These are phyloP conservation scores for Torymus aiolomorphi DNA, from an alignment of 2,888 invertebrate species.

Conservation along the genomic window DNA sequence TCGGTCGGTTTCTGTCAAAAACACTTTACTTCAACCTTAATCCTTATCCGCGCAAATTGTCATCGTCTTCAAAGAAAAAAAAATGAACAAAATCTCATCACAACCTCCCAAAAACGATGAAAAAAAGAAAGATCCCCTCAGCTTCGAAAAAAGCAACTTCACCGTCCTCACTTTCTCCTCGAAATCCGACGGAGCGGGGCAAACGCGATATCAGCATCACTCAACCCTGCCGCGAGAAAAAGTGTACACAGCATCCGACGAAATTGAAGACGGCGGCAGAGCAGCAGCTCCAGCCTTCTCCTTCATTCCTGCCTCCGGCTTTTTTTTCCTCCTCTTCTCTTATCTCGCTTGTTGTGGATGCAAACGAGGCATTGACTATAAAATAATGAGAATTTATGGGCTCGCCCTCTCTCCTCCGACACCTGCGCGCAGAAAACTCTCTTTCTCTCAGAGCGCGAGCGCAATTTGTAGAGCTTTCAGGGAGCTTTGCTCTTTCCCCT, in stretches of 20 bases:
- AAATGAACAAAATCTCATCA: too few relatives aligned
- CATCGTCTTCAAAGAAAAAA: too few relatives aligned
- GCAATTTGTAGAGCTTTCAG: conserved; percentile 71
- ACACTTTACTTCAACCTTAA: too few relatives aligned
- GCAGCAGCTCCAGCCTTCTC: conserved; percentile 10
- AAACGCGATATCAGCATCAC: conserved; percentile 4
- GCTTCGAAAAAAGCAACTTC: too few relatives aligned
- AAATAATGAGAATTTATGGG: conserved; percentile 73
- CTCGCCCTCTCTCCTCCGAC: conserved; percentile 52
- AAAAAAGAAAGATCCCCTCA: too few relatives aligned
- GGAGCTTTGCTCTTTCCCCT: conserved; percentile 64
- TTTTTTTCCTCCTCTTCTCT: conserved; percentile 28
- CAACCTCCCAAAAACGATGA: too few relatives aligned
- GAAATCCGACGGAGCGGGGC: background rate
- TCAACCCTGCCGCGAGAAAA: background rate
- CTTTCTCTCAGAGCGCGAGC: conserved; percentile 58
- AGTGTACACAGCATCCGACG: background rate
- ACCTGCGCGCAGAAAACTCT: conserved; percentile 53
- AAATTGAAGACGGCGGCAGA: conserved; percentile 39
- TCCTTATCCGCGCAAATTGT: too few relatives aligned
- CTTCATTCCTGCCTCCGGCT: too few relatives aligned
- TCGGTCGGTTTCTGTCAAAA: too few relatives aligned
- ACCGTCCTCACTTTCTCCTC: too few relatives aligned
- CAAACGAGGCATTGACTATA: conserved; percentile 70
- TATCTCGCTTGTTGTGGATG: conserved; percentile 67